Evolutionary conservation across 2,888 invertebrate species (phyloP).

Genomic region (Tetranychus piercei): DNA sequence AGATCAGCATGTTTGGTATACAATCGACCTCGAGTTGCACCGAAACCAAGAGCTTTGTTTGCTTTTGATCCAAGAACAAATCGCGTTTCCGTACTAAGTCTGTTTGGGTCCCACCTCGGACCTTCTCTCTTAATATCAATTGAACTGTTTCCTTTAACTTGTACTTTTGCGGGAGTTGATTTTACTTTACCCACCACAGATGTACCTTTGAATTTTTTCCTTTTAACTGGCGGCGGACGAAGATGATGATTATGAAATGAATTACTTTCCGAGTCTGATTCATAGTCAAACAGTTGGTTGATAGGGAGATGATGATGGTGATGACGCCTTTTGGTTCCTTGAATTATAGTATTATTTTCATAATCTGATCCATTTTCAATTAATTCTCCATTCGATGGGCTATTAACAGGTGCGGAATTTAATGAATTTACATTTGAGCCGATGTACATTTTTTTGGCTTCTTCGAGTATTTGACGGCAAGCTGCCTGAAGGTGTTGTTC

Average conservation of each 20-base stretch:
- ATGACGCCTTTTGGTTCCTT: not conserved
- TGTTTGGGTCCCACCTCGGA: conserved; percentile 50
- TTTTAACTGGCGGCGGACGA: conserved; percentile 1
- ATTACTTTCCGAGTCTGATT: conserved; percentile 26
- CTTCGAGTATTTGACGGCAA: conserved; percentile 57
- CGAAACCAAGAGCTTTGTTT: conserved; percentile 47
- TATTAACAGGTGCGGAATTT: not conserved
- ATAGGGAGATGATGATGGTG: not conserved
- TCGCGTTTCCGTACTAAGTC: conserved; percentile 49
- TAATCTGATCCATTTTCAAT: conserved; percentile 23
- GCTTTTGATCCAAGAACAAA: conserved; percentile 56
- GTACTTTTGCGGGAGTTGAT: not conserved
- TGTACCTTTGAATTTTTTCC: conserved; percentile 12
- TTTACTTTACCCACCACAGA: not conserved
- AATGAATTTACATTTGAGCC: conserved; percentile 29
- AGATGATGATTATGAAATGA: conserved; percentile 20
- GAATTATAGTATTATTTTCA: conserved; percentile 22
- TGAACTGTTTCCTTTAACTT: conserved; percentile 21
- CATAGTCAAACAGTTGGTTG: conserved; percentile 8
- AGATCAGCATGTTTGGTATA: conserved; percentile 58
- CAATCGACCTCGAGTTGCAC: conserved; percentile 52
- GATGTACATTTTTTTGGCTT: conserved; percentile 46
- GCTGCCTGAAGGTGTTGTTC: conserved; percentile 52
- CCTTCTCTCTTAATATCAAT: conserved; percentile 29
- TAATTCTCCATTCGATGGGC: conserved; percentile 20